Evolutionary conservation across 2,797 vertebrate genomes (phyloP).

Genomic region (Silurus lanzhouensis): DNA sequence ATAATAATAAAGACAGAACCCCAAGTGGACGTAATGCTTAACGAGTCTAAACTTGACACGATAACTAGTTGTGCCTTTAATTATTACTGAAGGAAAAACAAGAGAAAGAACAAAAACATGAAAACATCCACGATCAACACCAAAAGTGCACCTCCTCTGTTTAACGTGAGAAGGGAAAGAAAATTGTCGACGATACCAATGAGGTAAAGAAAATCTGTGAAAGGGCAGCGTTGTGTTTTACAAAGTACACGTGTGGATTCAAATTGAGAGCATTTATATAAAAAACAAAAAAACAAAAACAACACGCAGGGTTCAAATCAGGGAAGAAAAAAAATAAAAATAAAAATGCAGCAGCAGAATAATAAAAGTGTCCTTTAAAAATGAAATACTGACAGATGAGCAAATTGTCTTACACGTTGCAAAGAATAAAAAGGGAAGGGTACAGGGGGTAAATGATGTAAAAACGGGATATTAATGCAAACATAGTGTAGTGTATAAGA

Average conservation of each 20-base stretch:
- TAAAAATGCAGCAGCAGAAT: neutral
- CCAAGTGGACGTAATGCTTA: constrained; percentile 30
- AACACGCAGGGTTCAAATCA: constrained; percentile 27
- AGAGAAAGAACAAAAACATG: neutral
- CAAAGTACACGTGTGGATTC: neutral
- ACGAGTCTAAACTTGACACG: constrained; percentile 16
- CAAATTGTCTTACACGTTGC: constrained; percentile 55
- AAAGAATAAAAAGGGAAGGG: constrained; percentile 61
- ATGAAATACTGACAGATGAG: constrained; percentile 75
- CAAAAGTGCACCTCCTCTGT: constrained; percentile 60
- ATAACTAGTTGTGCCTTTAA: constrained; percentile 23
- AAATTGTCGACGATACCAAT: constrained; percentile 33
- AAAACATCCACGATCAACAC: constrained; percentile 52
- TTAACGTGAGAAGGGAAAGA: constrained; percentile 38
- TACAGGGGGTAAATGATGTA: neutral
- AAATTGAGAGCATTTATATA: neutral
- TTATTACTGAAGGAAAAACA: neutral
- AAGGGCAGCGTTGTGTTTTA: neutral
- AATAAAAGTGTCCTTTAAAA: constrained; percentile 60
- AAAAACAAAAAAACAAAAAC: neutral
- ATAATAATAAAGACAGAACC: constrained; percentile 9
- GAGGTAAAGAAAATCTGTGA: constrained; percentile 38
- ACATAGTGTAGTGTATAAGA: constrained; percentile 49
- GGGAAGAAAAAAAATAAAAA: neutral
- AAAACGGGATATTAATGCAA: neutral